Base-by-base conservation (phyloP, 1,140 invertebrate genomes). In the Zaprionus taronus region DNA sequence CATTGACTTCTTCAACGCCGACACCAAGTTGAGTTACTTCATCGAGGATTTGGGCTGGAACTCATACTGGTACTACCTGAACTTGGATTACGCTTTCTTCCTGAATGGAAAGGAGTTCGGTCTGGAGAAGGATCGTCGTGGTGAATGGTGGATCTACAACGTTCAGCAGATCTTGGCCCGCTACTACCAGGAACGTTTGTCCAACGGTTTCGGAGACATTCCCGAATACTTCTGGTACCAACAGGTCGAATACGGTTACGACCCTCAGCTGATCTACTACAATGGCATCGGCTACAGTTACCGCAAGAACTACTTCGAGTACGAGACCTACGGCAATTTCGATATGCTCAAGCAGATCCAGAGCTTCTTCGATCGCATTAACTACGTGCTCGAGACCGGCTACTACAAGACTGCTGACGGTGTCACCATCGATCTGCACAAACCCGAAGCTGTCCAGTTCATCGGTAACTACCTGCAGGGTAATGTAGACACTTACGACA, bases 1-100 rank as follows among this genome's bases (percentile, higher is more conserved):
- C 94, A 95, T 87, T 94, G 93, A 82, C 95, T 95, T 93, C 94
- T 96, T 75, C 94, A 93, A 93, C 53, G 80, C 93, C 5, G 92
- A 94, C 26, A 94, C 95, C 66, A 93, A 94, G 60, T 57, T 97
- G 20, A 93, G 94, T 22, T 97, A 97, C 91, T 97, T 95, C 93
- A 95, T 95, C 0, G 95, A 97, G 73, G 96, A 97, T 91, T 93
- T 95, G 63, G 95, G 95, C 69, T 93, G 97, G n/a, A 96, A 96
- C 81, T 89, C 94, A 2, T 95, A 95, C 80, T 96, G 97, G 91
- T 95, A 95, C 80, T 95, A 96, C 78, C 93, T 94, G 53, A 94
- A 95, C 63, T 73, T 96, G 28, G 94, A 95, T 22, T 95, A 94
- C 74, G 96, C 96, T 3, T 93, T 93, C 92, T 95, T 95, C 93